Evolutionary conservation across 2,113 vertebrate species (phyloP), one percentile per base, ranked within the genome.

Genomic region (Trachemys scripta): DNA sequence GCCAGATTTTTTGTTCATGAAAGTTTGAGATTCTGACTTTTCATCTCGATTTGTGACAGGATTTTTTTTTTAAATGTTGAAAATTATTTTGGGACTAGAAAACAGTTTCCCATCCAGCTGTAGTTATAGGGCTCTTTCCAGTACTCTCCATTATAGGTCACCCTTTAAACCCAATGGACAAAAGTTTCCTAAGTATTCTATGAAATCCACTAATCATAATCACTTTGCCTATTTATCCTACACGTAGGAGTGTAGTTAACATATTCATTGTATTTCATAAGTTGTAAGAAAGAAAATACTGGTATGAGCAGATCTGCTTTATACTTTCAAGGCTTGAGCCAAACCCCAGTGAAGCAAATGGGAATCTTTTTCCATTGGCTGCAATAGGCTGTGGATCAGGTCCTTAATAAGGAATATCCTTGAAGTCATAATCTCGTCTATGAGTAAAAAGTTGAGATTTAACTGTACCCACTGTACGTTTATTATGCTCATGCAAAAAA

Each of bases 201-300:
- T 29, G 79, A 91, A 93, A 93, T 82, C 50, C 65, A 92, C 56
- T 54, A 78, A 94, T 86, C 72, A 89, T 42, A 82, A 94, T 53
- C 50, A 79, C 53, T 91, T 84, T 91, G 57, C 72, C 38, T 54
- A 5, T 11, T 29, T n/a, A 69, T 47, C 47, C 79, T 83, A 16
- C 49, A 56, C 1, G 53, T 7, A 80, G 25, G 49, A 79, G 10
- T 5, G 20, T 6, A 85, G 57, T 31, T 96, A 17, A 47, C 2
- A 8, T 38, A 91, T 87, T 65, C 50, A 12, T 1, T 57, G 12
- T 3, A 82, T 50, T 14, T 89, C 54, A 78, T 45, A 42, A 29
- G 16, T 62, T 7, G 6, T 35, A 72, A 76, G 11, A 79, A 91
- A 35, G 31, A 54, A 19, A 13, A 57, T 25, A n/a, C 35, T 80